Evolutionary conservation across 1,140 invertebrate species (phyloP), one percentile per base, ranked within the genome.

Genomic region (Anastatus disparis): DNA sequence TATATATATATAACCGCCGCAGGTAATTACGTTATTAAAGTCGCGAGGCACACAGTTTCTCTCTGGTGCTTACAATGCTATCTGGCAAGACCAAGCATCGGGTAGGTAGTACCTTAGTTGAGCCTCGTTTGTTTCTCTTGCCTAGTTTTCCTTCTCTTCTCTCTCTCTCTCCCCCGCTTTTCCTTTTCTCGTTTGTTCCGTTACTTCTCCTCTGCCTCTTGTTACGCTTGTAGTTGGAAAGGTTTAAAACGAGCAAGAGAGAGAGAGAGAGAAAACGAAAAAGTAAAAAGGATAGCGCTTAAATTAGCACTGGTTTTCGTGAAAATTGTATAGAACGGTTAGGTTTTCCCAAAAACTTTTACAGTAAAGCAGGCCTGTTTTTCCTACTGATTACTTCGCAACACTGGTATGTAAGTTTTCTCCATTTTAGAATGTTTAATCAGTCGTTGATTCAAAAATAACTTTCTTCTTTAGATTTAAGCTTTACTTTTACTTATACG

Each of bases 1-100:
- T 59, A 42, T 20, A 10, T 26, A 20, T 48, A 27, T 24, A 31
- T 46, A 68, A 56, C n/a, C 20, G 38, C 38, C 50, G 27, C 20
- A 72, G 53, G 42, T 58, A 68, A 73, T 70, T 61, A 73, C 48
- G 48, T 70, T 73, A 70, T 53, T 61, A 70, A 56, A 63, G 40
- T 65, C 29, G 62, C 42, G 44, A 70, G 24, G 22, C 38, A 2
- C 17, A 35, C 31, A n/a, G n/a, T n/a, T n/a, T n/a, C n/a, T n/a
- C n/a, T n/a, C 31, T 13, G 31, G 22, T 40, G 31, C 20, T 61
- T 48, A 66, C 71, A 69, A 73, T 73, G 42, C 44, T 73, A 73
- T 73, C 71, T 50, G 31, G 56, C 24, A 9, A 24, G n/a, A 50
- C 71, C 71, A 72, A 68, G 55, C 65, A 44, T 53, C 31, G 52